These are phyloP conservation scores for Centruroides vittatus DNA, from an alignment of 1,140 invertebrate genomes.

Conservation along the genomic window DNA sequence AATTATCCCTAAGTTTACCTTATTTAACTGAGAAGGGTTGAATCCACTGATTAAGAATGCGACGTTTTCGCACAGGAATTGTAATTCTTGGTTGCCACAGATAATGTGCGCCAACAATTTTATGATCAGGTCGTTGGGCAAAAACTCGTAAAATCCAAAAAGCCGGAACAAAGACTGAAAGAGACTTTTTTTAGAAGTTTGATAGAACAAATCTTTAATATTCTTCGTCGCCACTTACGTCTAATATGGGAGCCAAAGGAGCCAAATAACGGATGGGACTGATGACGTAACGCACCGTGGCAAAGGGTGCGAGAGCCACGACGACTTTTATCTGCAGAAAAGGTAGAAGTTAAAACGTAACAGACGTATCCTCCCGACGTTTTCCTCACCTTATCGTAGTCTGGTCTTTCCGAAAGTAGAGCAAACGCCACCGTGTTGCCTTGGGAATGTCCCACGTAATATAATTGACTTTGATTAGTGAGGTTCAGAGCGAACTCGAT, in stretches of 20 bases:
- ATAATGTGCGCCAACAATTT: constrained; percentile 43
- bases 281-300: constrained; percentile 48
- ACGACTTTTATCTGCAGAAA: constrained; percentile 23
- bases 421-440: constrained; percentile 47
- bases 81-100: constrained; percentile 21
- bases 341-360: background rate
- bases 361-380: background rate
- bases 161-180: constrained; percentile 38
- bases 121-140: constrained; percentile 45
- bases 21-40: constrained; percentile 14
- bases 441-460: constrained; percentile 49
- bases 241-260: constrained; percentile 24
- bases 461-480: constrained; percentile 41
- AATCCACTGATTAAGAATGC: constrained; percentile 16
- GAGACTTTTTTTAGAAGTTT: background rate
- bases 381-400: constrained; percentile 44
- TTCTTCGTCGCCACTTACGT: constrained; percentile 18
- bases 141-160: constrained; percentile 46
- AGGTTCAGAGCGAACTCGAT: constrained; percentile 31
- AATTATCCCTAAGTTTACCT: background rate
- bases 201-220: no score
- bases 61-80: constrained; percentile 15
- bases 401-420: constrained; percentile 43
- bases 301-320: constrained; percentile 57
- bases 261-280: constrained; percentile 39